Evolutionary conservation across 1,140 invertebrate genomes (phyloP), one percentile per base, ranked within the genome.

Genomic region (Armadillidium nasatum): DNA sequence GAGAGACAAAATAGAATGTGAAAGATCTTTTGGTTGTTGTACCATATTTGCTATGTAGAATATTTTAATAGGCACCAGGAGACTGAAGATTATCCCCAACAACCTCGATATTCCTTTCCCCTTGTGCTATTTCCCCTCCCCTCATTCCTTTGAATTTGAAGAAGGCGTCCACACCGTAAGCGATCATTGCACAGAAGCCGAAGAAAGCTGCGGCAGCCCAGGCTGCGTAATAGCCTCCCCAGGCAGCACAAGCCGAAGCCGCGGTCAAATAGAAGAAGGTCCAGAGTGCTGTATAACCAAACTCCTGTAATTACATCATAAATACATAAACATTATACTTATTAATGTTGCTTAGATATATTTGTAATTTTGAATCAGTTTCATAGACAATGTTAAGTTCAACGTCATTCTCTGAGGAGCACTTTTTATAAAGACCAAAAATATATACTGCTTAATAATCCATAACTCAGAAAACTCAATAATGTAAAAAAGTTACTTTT

Each of bases 151-250:
- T 86, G 84, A 88, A 93, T 83, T 94, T 94, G 10, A 93, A 83
- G 83, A 89, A 92, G 7, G 90, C 89, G 82, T 94, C 93, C 74
- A 89, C 88, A 0, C 87, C 91, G 85, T 94, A 95, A 13, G 86
- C 87, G n/a, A 90, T 81, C 89, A 91, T 93, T 43, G 89, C 89
- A 74, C 87, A 86, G 84, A 91, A 94, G 50, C 92, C 93, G 83
- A 94, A 94, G 83, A 94, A 91, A 91, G 89, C 88, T 76, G 91
- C 92, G 7, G 88, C 90, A 3, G 86, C 85, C 82, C 87, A 88
- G 0, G 87, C 86, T 80, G 87, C 86, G 72, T 82, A 82, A n/a
- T 77, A 44, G 44, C 80, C 74, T 1, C 85, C 85, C 23, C 82
- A 83, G 21, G 88, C 87, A 46, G 89, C 89, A 2, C 87, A 88